Evolutionary conservation across 2,113 vertebrate genomes (phyloP).

Genomic region (Myrmophylax atrothorax): DNA sequence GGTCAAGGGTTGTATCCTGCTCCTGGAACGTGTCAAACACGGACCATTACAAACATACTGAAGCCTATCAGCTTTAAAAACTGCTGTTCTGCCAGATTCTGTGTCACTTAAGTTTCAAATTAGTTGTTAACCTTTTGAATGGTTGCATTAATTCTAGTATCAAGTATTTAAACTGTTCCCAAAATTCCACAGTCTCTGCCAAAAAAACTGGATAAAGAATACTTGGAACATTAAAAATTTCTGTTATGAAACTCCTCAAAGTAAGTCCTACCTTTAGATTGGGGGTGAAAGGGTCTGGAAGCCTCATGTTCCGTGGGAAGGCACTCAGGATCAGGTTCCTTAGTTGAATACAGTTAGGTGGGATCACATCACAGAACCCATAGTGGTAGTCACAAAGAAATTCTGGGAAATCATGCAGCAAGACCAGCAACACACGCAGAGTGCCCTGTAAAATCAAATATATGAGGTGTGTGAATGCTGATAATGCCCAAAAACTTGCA

Average conservation of each 20-base stretch:
- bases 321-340: conserved; percentile 99
- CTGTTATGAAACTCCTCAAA: background rate
- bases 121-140: background rate
- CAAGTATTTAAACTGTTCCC: background rate
- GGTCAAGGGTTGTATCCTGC: background rate
- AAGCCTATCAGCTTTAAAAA: background rate
- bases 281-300: conserved; percentile 98
- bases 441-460: conserved; percentile 83
- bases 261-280: conserved; percentile 89
- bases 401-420: conserved; percentile 98
- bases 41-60: background rate
- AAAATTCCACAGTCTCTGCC: background rate
- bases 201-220: background rate
- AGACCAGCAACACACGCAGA: conserved; percentile 93
- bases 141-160: background rate
- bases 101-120: background rate
- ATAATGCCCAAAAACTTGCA: background rate
- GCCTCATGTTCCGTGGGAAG: conserved; percentile 99
- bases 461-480: background rate
- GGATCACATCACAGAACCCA: conserved; percentile 98
- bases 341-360: conserved; percentile 98
- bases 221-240: background rate
- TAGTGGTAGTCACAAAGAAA: conserved; percentile 99
- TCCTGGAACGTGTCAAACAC: background rate
- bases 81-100: background rate